These are phyloP conservation scores for Napeogenes sylphis DNA, from an alignment of 2,888 invertebrate species.

Conservation along the genomic window DNA sequence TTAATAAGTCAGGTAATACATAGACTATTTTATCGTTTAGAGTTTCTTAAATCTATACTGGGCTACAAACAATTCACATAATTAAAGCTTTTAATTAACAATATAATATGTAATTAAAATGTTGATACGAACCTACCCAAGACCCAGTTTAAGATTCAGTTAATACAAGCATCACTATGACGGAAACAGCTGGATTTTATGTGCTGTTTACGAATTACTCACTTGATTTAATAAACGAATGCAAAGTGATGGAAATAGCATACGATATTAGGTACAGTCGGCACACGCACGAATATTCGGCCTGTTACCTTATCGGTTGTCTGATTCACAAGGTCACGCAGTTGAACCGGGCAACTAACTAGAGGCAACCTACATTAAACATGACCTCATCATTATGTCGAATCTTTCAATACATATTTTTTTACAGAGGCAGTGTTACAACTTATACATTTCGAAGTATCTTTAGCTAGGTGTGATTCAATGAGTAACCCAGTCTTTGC, in stretches of 20 bases:
- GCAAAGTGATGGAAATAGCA: constrained; percentile 22
- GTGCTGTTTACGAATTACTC: constrained; percentile 13
- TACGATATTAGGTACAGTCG: constrained; percentile 20
- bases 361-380: constrained; percentile 53
- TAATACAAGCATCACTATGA: too few relatives aligned
- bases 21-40: too few relatives aligned
- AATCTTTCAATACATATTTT: constrained; percentile 29
- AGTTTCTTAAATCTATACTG: too few relatives aligned
- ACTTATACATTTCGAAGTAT: not conserved
- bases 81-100: too few relatives aligned
- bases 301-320: constrained; percentile 62
- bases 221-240: constrained; percentile 24
- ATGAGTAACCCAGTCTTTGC: too few relatives aligned
- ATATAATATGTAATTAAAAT: too few relatives aligned
- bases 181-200: not conserved
- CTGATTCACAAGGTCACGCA: constrained; percentile 71
- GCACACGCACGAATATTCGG: constrained; percentile 40
- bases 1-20: too few relatives aligned
- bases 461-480: not conserved
- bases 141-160: too few relatives aligned
- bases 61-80: too few relatives aligned
- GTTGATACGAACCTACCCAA: too few relatives aligned
- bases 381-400: constrained; percentile 61
- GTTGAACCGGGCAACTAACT: constrained; percentile 59
- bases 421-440: constrained; percentile 9